Conservation (phyloP, 2,113 vertebrate species). For the Capreolus pygargus region DNA sequence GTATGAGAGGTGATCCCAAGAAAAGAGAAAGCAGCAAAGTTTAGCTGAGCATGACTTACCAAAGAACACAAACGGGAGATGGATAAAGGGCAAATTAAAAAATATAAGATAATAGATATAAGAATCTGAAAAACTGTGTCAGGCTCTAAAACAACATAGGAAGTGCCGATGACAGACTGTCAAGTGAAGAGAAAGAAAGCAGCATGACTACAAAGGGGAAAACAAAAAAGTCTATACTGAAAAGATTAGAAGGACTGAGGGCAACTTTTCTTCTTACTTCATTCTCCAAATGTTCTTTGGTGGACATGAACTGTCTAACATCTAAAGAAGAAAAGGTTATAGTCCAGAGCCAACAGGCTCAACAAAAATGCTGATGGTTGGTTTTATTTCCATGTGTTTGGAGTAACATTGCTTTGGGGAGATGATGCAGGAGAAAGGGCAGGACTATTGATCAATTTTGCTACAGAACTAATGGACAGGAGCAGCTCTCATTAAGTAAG, state of each 20-base stretch:
- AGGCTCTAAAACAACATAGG: not conserved
- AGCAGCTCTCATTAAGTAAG: not conserved
- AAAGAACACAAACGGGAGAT: not conserved
- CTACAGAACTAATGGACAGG: not conserved
- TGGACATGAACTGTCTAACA: not conserved
- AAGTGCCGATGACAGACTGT: not conserved
- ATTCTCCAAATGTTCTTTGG: not conserved
- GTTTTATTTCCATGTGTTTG: not conserved
- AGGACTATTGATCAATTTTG: not conserved
- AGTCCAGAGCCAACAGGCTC: not conserved
- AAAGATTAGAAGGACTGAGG: not conserved
- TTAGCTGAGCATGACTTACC: not conserved
- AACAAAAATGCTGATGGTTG: not conserved
- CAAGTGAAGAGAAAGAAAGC: not conserved
- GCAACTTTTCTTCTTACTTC: not conserved
- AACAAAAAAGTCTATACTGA: not conserved
- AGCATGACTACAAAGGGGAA: not conserved
- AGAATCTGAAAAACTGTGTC: not conserved
- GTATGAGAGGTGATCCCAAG: not conserved
- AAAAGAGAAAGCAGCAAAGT: constrained; percentile 1
- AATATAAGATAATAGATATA: not conserved
- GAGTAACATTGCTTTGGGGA: not conserved
- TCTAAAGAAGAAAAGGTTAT: not conserved
- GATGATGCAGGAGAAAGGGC: not conserved
- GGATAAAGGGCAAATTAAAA: not conserved